Base-by-base conservation (phyloP, 2,888 invertebrate species). In the Caenorhabditis japonica region DNA sequence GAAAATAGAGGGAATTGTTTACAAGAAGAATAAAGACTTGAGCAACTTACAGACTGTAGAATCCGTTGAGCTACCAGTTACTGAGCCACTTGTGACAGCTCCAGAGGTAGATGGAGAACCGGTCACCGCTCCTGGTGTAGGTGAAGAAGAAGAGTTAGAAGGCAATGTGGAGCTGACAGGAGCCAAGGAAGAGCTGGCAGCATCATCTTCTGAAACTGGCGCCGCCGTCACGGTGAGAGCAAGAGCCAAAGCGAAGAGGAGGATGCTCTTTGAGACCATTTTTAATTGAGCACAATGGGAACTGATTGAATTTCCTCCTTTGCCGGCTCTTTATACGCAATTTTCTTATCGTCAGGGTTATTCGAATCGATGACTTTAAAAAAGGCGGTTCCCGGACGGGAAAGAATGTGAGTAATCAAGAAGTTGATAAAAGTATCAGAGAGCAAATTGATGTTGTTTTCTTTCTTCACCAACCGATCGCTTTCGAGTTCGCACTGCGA, bases 331-430 rank as follows among this genome's bases (percentile, higher is more conserved):
- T 62, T 60, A 52, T 55, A 56, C 52, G 52, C 33, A 15, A 47
- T 15, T 3, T 4, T 64, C 44, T 55, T 64, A 64, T 55, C 53
- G 33, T 2, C 10, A 30, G n/a, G n/a, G n/a, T n/a, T n/a, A n/a
- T n/a, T n/a, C n/a, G n/a, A 30, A 30, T 30, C 46, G 17, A 17
- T 47, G 30, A 23, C 25, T 56, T 34, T 19, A 27, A 33, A 41
- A 56, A 41, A 55, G 64, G 55, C 55, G 64, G 64, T 41, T 3
- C 38, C 36, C 36, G 36, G 38, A 53, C 46, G 39, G 46, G 36
- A 51, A 19, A 15, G 19, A 17, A 8, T 7, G 19, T 38, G 41
- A 38, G 23, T 21, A 44, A 7, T 36, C 34, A 62, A 43, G 36
- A 13, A 15, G 34, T 46, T 61, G 61, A 61, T 53, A 53, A 61